Evolutionary conservation across 2,888 invertebrate genomes (phyloP), one percentile per base, ranked within the genome.

Genomic region (Hirtodrosophila trivittata): DNA sequence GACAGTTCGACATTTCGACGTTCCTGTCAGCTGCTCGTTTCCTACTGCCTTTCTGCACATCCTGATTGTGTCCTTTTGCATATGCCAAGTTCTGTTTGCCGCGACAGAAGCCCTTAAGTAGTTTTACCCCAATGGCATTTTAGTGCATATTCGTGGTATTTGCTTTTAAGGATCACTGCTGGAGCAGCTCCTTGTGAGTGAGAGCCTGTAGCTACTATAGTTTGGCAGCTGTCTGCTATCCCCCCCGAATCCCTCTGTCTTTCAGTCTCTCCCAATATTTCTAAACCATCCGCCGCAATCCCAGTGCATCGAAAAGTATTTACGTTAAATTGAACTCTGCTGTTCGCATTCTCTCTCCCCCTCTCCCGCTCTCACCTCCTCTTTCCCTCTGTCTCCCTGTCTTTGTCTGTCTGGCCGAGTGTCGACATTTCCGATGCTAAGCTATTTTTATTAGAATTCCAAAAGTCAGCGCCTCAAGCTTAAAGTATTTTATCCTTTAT

Each of bases 361-460:
- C n/a, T n/a, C n/a, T n/a, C n/a, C n/a, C n/a, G n/a, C n/a, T n/a
- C n/a, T n/a, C n/a, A n/a, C n/a, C n/a, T n/a, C n/a, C n/a, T n/a
- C n/a, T n/a, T n/a, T n/a, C n/a, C n/a, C n/a, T n/a, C n/a, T n/a
- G n/a, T n/a, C n/a, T n/a, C n/a, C n/a, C n/a, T n/a, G n/a, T n/a
- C n/a, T n/a, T n/a, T n/a, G n/a, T n/a, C n/a, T n/a, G n/a, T n/a
- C n/a, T n/a, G n/a, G n/a, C n/a, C 57, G 39, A 45, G 80, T 76
- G 75, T 76, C 69, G 75, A 72, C 76, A 75, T 76, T 67, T n/a
- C 28, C 41, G 63, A 59, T 57, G 80, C 59, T 55, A 16, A 77
- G 77, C 66, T 74, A 81, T 77, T 81, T 77, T 77, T 81, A 77
- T 77, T 77, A 63, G 77, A 70, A 77, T 77, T 81, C 77, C 66